These are phyloP conservation scores for Odontocerum albicorne DNA, from an alignment of 2,888 invertebrate genomes.

Conservation along the genomic window DNA sequence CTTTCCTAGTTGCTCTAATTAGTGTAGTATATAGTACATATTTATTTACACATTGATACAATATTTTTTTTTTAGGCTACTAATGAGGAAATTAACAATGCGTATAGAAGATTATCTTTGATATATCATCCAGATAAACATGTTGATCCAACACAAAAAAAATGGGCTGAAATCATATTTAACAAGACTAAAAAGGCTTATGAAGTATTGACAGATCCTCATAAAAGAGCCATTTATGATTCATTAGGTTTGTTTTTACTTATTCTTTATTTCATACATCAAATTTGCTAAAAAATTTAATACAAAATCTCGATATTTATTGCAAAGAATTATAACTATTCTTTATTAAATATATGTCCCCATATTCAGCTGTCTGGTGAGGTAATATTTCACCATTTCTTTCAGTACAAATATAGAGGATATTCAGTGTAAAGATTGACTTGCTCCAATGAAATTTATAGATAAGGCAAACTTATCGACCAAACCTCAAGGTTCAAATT, in stretches of 20 bases:
- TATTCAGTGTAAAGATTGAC: too few species aligned
- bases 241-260: conserved; percentile 52
- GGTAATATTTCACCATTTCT: too few species aligned
- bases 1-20: background rate
- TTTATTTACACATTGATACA: background rate
- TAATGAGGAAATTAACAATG: conserved; percentile 88
- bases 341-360: too few species aligned
- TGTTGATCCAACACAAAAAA: conserved; percentile 76
- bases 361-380: too few species aligned
- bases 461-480: too few species aligned
- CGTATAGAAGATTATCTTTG: conserved; percentile 88
- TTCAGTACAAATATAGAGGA: too few species aligned
- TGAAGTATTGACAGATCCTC: conserved; percentile 92
- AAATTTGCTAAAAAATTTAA: too few species aligned
- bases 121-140: conserved; percentile 98
- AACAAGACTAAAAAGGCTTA: conserved; percentile 92
- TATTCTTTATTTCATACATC: too few species aligned
- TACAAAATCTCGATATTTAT: too few species aligned
- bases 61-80: conserved; percentile 71
- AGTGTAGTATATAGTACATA: background rate
- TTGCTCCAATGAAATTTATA: too few species aligned
- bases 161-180: conserved; percentile 90
- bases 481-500: too few species aligned
- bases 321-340: too few species aligned
- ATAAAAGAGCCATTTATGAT: conserved; percentile 95